These are phyloP conservation scores for Phoebastria nigripes DNA, from an alignment of 2,797 vertebrate genomes.

Conservation along the genomic window DNA sequence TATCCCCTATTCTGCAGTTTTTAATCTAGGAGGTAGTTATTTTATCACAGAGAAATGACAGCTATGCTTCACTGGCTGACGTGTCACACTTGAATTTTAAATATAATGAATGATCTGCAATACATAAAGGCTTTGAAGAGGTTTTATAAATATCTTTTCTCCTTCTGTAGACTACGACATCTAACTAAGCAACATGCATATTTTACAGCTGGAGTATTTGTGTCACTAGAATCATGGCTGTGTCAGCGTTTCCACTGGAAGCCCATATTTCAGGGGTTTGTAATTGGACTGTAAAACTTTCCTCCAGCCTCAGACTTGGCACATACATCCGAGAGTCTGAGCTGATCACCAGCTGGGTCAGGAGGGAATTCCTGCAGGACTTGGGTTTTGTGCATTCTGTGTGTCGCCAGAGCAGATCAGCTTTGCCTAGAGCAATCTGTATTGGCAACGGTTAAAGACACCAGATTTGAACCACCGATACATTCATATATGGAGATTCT, in stretches of 20 bases:
- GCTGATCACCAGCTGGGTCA: conserved; percentile 38
- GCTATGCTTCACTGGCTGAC: not conserved
- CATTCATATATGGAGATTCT: not conserved
- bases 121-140: conserved; percentile 49
- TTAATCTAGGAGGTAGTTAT: conserved; percentile 20
- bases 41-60: conserved; percentile 26
- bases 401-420: not conserved
- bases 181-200: conserved; percentile 52
- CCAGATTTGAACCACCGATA: not conserved
- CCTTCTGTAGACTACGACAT: conserved; percentile 5
- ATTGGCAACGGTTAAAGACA: not conserved
- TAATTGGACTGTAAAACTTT: conserved; percentile 69
- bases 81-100: conserved; percentile 36
- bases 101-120: conserved; percentile 63
- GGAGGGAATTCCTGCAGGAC: conserved; percentile 25
- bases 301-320: conserved; percentile 65
- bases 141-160: conserved; percentile 45
- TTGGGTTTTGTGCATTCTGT: not conserved
- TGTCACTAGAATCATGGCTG: conserved; percentile 46
- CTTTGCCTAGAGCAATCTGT: not conserved
- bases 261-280: conserved; percentile 58
- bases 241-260: conserved; percentile 72
- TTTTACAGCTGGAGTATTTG: conserved; percentile 67
- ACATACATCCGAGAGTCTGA: not conserved
- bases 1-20: not conserved